Conservation (phyloP, 2,113 vertebrate genomes). For the Pelecanus crispus region DNA sequence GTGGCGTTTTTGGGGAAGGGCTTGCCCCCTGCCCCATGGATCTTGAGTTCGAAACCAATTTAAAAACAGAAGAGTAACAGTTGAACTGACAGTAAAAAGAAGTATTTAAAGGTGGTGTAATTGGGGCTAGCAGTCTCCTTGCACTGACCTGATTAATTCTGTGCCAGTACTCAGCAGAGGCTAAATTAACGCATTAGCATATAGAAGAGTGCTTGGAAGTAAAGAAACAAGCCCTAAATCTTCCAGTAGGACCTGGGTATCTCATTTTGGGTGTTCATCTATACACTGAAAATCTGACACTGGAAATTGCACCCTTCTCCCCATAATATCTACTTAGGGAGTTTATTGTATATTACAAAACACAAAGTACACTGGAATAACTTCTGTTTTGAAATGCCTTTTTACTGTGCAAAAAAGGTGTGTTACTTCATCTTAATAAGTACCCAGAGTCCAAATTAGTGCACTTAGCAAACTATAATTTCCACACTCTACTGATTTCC, state of each 20-base stretch:
- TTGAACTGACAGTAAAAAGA: not conserved
- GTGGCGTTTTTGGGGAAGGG: not conserved
- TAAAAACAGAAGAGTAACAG: conserved; percentile 9
- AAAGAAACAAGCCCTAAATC: not conserved
- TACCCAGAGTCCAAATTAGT: not conserved
- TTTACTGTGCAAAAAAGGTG: not conserved
- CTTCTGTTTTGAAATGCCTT: not conserved
- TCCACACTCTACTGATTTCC: not conserved
- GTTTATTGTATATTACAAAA: not conserved
- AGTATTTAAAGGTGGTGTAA: conserved; percentile 24
- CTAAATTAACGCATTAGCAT: conserved; percentile 23
- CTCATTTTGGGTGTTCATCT: not conserved
- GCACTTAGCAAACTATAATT: not conserved
- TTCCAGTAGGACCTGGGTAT: not conserved
- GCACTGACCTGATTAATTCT: conserved; percentile 54
- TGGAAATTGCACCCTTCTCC: not conserved
- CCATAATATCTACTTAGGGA: not conserved
- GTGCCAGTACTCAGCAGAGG: not conserved
- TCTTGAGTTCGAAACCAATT: not conserved
- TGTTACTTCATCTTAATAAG: not conserved
- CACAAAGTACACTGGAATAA: not conserved
- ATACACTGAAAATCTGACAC: not conserved
- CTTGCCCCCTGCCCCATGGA: not conserved
- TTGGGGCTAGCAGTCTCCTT: not conserved
- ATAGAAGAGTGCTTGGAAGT: not conserved